These are phyloP conservation scores for Calycopis cecrops DNA, from an alignment of 1,140 invertebrate species.

Conservation along the genomic window DNA sequence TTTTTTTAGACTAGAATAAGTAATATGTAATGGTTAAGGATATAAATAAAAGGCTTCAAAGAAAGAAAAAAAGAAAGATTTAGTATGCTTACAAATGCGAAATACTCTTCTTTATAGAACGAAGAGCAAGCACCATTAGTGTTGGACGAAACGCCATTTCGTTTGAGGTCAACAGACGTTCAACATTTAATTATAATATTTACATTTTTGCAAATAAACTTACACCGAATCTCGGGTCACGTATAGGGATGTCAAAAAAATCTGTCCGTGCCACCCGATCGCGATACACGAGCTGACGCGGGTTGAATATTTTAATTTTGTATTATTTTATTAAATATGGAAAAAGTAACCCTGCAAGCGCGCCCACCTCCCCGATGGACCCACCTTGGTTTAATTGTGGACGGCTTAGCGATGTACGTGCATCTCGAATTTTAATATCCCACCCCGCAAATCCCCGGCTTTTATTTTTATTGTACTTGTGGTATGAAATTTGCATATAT, in stretches of 20 bases:
- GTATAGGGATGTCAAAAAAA: conserved; percentile 56
- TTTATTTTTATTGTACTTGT: conserved; percentile 58
- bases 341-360: conserved; percentile 38
- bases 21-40: no score
- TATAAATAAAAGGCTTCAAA: no score
- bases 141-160: no score
- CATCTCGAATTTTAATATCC: conserved; percentile 61
- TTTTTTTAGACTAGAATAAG: no score
- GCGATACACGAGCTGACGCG: conserved; percentile 59
- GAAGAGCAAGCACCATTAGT: no score
- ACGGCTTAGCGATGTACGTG: conserved; percentile 53
- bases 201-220: conserved; percentile 40
- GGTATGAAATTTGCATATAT: conserved; percentile 49
- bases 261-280: conserved; percentile 56
- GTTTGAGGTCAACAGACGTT: no score
- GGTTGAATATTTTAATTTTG: conserved; percentile 63
- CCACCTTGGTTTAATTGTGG: conserved; percentile 40
- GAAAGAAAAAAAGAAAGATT: no score
- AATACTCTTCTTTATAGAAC: no score
- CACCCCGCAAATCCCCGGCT: conserved; percentile 37
- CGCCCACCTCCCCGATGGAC: conserved; percentile 24
- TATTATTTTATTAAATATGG: conserved; percentile 60
- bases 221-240: conserved; percentile 45
- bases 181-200: conserved; percentile 18
- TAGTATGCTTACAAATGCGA: no score